Evolutionary conservation across 2,888 invertebrate species (phyloP), one percentile per base, ranked within the genome.

Genomic region (Hypomecis atomaria): DNA sequence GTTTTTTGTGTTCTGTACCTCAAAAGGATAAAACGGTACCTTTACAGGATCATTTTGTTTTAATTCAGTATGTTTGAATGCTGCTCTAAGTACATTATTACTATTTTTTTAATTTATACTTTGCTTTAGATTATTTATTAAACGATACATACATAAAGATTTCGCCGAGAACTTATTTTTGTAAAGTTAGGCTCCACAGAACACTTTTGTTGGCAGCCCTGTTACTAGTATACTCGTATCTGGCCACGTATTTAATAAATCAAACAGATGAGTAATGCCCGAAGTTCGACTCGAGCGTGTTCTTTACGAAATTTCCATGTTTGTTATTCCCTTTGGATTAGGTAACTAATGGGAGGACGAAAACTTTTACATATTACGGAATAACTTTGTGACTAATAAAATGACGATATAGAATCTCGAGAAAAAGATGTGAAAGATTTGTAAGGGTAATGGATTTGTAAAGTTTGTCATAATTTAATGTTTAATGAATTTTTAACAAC

Each of bases 171-270:
- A 23, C 23, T 23, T 13, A 13, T 44, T 44, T 11, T 44, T 13
- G 44, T 13, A 44, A 13, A 44, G 7, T 44, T 13, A 11, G 8
- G 13, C 6, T 44, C 9, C 7, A 38, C 38, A 36, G 8, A 38
- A 47, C 11, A 10, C 13, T 40, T 9, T 9, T 7, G 33, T 60
- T 47, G 54, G 33, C 54, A 58, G 59, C 50, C 56, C 37, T 50
- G 45, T 45, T 34, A 49, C 44, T 52, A 44, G 43, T 34, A 42
- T 42, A n/a, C n/a, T n/a, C n/a, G n/a, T n/a, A 65, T 60, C 60
- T 59, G 57, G 57, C 59, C 65, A 67, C 68, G 64, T 70, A 73
- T 76, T 73, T 74, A 73, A 78, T 78, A 75, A 74, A 76, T 78
- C 72, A 71, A 65, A 64, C 60, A 65, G 56, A 55, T 70, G 69